Evolutionary conservation across 1,140 invertebrate genomes (phyloP), one percentile per base, ranked within the genome.

Genomic region (Medauroidea extradentata): DNA sequence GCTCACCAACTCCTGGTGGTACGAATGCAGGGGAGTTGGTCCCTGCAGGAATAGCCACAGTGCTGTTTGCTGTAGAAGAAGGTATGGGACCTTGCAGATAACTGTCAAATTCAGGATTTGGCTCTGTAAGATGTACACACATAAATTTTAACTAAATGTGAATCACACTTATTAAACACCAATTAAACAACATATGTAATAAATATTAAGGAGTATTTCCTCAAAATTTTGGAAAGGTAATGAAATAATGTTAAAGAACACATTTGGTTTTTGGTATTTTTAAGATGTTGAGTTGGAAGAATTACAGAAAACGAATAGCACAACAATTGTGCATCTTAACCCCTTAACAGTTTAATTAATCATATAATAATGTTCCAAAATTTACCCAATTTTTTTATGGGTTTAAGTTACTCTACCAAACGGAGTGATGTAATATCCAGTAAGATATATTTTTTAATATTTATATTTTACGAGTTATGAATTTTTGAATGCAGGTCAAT

Each of bases 21-120:
- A 23, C 29, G 14, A 54, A n/a, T 1, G 29, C 52, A 23, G 52
- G 52, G 2, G 29, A 54, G 23, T 9, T 13, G 13, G 29, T n/a
- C n/a, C 29, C 29, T 51, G 49, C 16, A 27, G 29, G 52, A 16
- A 42, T 14, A 49, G 69, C 48, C 46, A 63, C 42, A 48, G 64
- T 41, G 60, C 65, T 53, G 50, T 61, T 38, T 41, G 60, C 18
- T 19, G 48, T 13, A 23, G 18, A 53, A 52, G 27, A 54, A 55
- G 23, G 53, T 5, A 60, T 61, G 7, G 76, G 79, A 38, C 73
- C 82, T 62, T 85, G 81, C 1, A 88, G 70, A 65, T 86, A 85
- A 61, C 81, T 84, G 65, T 90, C 88, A 63, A 90, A 90, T 24
- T 85, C 81, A 18, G 82, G 75, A 71, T 90, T 86, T 3, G 86